Base-by-base conservation (phyloP, 2,113 vertebrate species). In the Protomyctophum bolini region DNA sequence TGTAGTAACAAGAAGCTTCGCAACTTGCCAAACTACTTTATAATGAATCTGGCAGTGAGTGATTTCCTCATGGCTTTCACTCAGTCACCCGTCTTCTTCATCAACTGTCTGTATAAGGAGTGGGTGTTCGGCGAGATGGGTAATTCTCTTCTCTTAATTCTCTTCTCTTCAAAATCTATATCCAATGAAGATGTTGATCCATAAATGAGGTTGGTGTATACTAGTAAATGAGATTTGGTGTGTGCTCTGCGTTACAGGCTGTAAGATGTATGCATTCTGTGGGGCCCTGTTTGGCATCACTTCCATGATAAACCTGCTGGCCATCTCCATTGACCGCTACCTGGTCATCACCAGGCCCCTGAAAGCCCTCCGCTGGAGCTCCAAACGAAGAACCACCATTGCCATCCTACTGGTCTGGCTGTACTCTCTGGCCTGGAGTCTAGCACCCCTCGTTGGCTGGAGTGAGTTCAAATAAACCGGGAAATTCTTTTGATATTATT, bases 391-490 rank as follows among this genome's bases (percentile, higher is more conserved):
- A 51, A 95, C 94, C 0, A 76, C 86, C 0, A 54, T 95, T 68
- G 94, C 95, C 77, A 94, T 98, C 81, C 54, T 93, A 57, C 87
- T 92, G 58, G 89, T 97, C 78, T 99, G 96, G 96, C 86, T 97
- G 67, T 98, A 98, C 64, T 95, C 96, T 55, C 78, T 98, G 85
- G 94, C 93, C 59, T 98, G 97, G 97, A 99, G 96, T 75, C 92
- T 99, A 59, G 96, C 96, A 0, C 96, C 96, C 65, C 95, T 98
- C 66, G 91, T 98, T 79, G 97, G 97, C 86, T 98, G 96, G 97
- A 98, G 97, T 98, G 88, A 95, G 96, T 90, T 15, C 47, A 21
- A 21, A 28, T n/a, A 15, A 10, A 11, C 64, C 11, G 29, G 62
- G 12, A 10, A 8, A 8, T 50, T 29, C 7, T 28, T 29, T 4